These are phyloP conservation scores for Lota lota DNA, from an alignment of 2,113 vertebrate species.

Conservation along the genomic window DNA sequence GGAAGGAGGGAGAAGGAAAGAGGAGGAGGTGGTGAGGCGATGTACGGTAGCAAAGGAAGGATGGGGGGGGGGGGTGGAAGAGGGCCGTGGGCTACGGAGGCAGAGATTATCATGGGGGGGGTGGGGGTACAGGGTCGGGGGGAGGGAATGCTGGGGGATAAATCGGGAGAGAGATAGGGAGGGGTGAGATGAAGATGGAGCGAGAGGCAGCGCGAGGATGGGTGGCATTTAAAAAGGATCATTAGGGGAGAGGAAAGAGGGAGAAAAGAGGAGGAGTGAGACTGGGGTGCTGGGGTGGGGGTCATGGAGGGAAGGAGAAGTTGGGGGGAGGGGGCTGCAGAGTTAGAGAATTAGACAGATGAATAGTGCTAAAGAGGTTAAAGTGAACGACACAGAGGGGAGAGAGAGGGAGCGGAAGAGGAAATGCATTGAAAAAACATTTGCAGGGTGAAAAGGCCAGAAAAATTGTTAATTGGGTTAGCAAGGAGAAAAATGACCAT, in stretches of 20 bases:
- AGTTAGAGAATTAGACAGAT: neutral
- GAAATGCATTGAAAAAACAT: neutral
- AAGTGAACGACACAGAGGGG: neutral
- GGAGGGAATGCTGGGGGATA: conserved; percentile 2
- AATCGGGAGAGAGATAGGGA: conserved; percentile 20
- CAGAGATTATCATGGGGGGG: no score
- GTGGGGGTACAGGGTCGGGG: no score
- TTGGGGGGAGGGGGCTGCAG: neutral
- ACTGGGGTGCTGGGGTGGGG: neutral
- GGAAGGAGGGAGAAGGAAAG: neutral
- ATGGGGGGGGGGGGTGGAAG: no score
- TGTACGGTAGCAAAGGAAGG: no score
- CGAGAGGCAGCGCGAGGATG: no score
- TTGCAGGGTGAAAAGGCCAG: neutral
- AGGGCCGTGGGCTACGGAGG: no score
- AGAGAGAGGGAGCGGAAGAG: neutral
- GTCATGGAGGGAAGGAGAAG: neutral
- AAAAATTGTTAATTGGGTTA: conserved; percentile 19
- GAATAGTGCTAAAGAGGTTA: conserved; percentile 2
- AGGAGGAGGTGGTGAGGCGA: conserved; percentile 13
- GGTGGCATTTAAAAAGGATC: no score
- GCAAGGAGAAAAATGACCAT: conserved; percentile 24
- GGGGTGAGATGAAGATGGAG: conserved; percentile 29
- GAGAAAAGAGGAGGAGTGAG: neutral
- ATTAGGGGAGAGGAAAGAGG: neutral